These are phyloP conservation scores for Anolis apletophallus DNA, from an alignment of 2,797 vertebrate species.

Conservation along the genomic window DNA sequence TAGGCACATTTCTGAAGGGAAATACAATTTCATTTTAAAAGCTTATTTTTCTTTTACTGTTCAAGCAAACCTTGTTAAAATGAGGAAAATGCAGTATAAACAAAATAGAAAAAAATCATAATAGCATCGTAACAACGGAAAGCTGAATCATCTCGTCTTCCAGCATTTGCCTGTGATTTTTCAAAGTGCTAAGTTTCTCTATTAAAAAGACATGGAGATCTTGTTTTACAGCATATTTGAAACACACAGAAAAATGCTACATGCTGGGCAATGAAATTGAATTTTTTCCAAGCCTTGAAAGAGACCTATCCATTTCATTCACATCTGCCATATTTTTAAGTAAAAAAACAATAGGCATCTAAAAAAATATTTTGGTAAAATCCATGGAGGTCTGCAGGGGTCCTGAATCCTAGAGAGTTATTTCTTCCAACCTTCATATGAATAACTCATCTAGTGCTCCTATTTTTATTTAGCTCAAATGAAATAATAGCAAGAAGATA, in stretches of 20 bases:
- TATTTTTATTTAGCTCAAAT: slow-evolving; percentile 71
- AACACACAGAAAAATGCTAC: slow-evolving; percentile 76
- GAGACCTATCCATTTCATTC: slow-evolving; percentile 76
- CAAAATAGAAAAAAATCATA: slow-evolving; percentile 57
- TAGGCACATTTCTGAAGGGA: slow-evolving; percentile 42
- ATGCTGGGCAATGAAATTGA: slow-evolving; percentile 82
- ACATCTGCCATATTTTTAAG: slow-evolving; percentile 77
- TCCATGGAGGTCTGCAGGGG: slow-evolving; percentile 71
- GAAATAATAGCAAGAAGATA: slow-evolving; percentile 71
- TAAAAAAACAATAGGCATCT: slow-evolving; percentile 77
- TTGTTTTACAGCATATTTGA: slow-evolving; percentile 80
- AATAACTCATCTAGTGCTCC: slow-evolving; percentile 67
- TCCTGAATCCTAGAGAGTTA: slow-evolving; percentile 65
- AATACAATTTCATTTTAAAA: slow-evolving; percentile 44
- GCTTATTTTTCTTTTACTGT: slow-evolving; percentile 32
- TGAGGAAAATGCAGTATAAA: slow-evolving; percentile 49
- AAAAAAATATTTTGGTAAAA: slow-evolving; percentile 81
- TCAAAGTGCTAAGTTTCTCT: slow-evolving; percentile 73
- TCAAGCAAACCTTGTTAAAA: slow-evolving; percentile 59
- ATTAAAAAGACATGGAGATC: slow-evolving; percentile 77
- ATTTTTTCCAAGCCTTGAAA: slow-evolving; percentile 76
- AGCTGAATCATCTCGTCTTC: slow-evolving; percentile 67
- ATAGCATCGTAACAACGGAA: slow-evolving; percentile 63
- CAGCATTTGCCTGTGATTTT: slow-evolving; percentile 70
- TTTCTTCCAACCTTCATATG: slow-evolving; percentile 69